Evolutionary conservation across 1,140 invertebrate genomes (phyloP), one percentile per base, ranked within the genome.

Genomic region (Drosophila elegans): DNA sequence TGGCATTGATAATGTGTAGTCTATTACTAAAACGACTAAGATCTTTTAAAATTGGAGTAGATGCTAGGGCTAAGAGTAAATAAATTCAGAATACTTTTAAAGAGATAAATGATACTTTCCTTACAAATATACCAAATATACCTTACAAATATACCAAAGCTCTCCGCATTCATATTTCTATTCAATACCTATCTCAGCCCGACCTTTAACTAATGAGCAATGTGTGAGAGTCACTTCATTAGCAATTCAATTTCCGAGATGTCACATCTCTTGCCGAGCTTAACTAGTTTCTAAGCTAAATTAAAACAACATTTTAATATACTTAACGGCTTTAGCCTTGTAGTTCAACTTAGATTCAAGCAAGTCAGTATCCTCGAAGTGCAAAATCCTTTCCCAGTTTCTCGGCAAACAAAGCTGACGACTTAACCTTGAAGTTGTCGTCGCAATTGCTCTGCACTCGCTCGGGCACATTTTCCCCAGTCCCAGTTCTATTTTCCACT

Each of bases 401-500:
- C 60, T 11, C 36, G 41, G 10, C 42, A 41, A 76, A 51, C 74
- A 64, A 78, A 63, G 61, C 74, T 72, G 51, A 52, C 62, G 66
- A 49, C 83, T 73, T 86, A 86, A 86, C 82, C 82, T 86, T 86
- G 82, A 79, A 75, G 83, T 53, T 68, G 74, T 64, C 62, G 62
- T 64, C 54, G 69, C 51, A 59, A 75, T 83, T 73, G 36, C 66
- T 69, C 51, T 78, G 62, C 57, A 64, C 42, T 69, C 13, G 68
- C 44, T 57, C 7, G 44, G 71, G 42, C 29, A 48, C 3, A 69
- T 38, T 69, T 53, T 53, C 32, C 21, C 29, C 34, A n/a, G 25
- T 29, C 29, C 55, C 61, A n/a, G 25, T 29, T 16, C 55, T 45
- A 64, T 64, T 61, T 38, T 36, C 34, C 63, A 21, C 21, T 16